Conservation (phyloP, 2,113 vertebrate species). For the Seriola quinqueradiata region DNA sequence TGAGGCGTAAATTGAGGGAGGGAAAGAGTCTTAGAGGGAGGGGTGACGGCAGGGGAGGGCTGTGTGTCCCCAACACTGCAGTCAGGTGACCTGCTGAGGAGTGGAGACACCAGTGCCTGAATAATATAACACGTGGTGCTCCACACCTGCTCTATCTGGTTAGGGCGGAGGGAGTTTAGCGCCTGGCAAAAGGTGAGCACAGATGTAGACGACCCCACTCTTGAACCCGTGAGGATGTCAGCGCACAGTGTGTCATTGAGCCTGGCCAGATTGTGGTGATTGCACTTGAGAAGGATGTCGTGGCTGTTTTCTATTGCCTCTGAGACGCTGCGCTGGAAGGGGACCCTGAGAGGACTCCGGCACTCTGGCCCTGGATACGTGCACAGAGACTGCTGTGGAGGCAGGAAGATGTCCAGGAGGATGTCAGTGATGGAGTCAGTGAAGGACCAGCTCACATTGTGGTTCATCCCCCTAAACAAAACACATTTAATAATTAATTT, state of each 20-base stretch:
- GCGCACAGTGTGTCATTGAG: conserved; percentile 82
- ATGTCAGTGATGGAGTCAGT: conserved; percentile 77
- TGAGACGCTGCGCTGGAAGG: conserved; percentile 41
- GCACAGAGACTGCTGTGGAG: conserved; percentile 55
- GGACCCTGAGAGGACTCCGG: conserved; percentile 21
- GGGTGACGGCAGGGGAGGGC: not conserved
- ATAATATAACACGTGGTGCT: conserved; percentile 74
- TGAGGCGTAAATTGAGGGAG: not conserved
- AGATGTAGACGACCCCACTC: conserved; percentile 18
- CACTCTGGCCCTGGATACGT: conserved; percentile 65
- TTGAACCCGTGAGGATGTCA: conserved; percentile 54
- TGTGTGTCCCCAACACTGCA: conserved; percentile 21
- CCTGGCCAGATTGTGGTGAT: conserved; percentile 62
- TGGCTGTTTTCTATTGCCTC: not conserved
- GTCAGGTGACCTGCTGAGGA: conserved; percentile 61
- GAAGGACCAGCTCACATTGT: conserved; percentile 87
- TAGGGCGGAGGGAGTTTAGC: conserved; percentile 61
- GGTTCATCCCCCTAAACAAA: conserved; percentile 82
- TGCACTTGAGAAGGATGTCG: conserved; percentile 64
- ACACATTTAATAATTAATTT: not conserved
- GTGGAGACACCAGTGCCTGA: conserved; percentile 52
- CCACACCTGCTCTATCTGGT: conserved; percentile 71
- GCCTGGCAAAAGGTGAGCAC: conserved; percentile 74
- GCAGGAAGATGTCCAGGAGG: conserved; percentile 70
- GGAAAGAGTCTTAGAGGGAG: not conserved